Evolutionary conservation across 2,797 vertebrate species (phyloP), one percentile per base, ranked within the genome.

Genomic region (Oryzias sinensis): DNA sequence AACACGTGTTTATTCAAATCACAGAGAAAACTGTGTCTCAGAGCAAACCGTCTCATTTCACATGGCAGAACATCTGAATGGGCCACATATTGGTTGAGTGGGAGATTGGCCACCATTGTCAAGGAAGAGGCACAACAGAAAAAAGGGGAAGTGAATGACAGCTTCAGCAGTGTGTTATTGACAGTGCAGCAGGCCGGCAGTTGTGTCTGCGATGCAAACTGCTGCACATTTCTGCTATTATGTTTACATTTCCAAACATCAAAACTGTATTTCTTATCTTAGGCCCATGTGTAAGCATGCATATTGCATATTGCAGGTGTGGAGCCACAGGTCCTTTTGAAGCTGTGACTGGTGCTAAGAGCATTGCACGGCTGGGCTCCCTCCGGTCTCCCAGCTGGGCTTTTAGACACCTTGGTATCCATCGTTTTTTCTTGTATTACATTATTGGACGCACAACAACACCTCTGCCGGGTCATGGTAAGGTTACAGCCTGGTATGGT

Each of bases 401-500:
- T 83, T 83, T 82, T 55, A 79, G 70, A 81, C 80, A 78, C 78
- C 78, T 74, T 69, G 65, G 76, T 67, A 68, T 77, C 77, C 65
- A 37, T 79, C 57, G 25, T 53, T 51, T 80, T 57, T 52, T 68
- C 68, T 72, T 62, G 66, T 70, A 70, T 49, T 72, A 77, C 72
- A 70, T 65, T 33, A 37, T 40, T 48, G 53, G 53, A 46, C 41
- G 67, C 18, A 43, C 50, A 29, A 33, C 18, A 43, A 70, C 68
- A 75, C 70, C 57, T 47, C 62, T 16, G 15, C 42, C 11, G 51
- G 80, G 74, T 87, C 81, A 72, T 5, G 27, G 65, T 48, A 5
- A 81, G 72, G 77, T 62, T 58, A 41, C 17, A 0, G 24, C 22
- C 50, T 18, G 56, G 42, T 49, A 14, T 49, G 41, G 43, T 4